These are phyloP conservation scores for Torymus aiolomorphi DNA, from an alignment of 2,888 invertebrate genomes.

Conservation along the genomic window DNA sequence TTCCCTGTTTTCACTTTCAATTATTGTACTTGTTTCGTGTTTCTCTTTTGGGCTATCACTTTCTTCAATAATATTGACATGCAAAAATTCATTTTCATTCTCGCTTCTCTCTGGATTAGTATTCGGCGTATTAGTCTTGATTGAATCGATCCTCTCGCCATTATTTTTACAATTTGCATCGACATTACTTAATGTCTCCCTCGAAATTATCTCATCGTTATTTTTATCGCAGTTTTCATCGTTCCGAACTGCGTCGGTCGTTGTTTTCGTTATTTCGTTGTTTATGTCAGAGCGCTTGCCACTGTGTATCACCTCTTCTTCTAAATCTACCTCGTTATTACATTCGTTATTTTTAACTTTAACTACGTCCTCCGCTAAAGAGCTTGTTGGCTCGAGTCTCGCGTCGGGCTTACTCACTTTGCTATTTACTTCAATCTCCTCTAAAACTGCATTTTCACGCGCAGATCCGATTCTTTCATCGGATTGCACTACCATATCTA, in stretches of 20 bases:
- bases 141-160: conserved; percentile 5
- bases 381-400: conserved; percentile 19
- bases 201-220: conserved; percentile 36
- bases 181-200: background rate
- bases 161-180: conserved; percentile 16
- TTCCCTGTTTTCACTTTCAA: too few relatives aligned
- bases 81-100: background rate
- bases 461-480: background rate
- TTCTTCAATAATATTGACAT: background rate
- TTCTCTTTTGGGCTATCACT: background rate
- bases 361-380: conserved; percentile 11
- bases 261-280: conserved; percentile 39
- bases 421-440: conserved; percentile 1
- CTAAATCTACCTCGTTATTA: conserved; percentile 39
- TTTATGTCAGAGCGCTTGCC: conserved; percentile 9
- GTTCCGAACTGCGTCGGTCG: conserved; percentile 15
- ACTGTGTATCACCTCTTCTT: conserved; percentile 30
- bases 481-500: background rate
- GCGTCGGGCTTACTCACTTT: conserved; percentile 18
- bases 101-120: background rate
- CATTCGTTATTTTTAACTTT: conserved; percentile 47
- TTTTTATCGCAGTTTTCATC: conserved; percentile 32
- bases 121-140: background rate
- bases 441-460: conserved; percentile 10
- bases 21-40: background rate